phyloP scores from a whole-genome alignment of 1,140 invertebrate species.

The Odontomachus brunneus region DNA sequence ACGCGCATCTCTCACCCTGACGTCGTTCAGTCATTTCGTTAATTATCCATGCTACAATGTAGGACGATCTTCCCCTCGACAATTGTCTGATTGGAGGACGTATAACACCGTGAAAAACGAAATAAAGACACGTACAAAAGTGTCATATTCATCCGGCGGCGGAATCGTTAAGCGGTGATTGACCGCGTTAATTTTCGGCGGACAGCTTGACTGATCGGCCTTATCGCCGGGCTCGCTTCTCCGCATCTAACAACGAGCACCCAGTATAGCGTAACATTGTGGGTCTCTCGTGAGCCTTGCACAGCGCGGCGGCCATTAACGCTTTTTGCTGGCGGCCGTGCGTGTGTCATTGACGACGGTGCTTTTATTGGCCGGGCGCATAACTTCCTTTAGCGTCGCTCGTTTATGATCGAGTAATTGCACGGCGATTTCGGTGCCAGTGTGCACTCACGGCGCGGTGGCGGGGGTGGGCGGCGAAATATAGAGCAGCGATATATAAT shows the following conservation, averaged over 20 bases:
- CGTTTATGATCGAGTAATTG: slow-evolving; percentile 79
- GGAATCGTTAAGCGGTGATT: slow-evolving; percentile 47
- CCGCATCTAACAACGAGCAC: slow-evolving; percentile 8
- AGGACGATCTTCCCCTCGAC: slow-evolving; percentile 14
- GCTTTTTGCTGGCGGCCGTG: slow-evolving; percentile 69
- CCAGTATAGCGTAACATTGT: slow-evolving; percentile 64
- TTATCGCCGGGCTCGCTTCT: slow-evolving; percentile 5
- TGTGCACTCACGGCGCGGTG: slow-evolving; percentile 9
- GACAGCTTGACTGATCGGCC: slow-evolving; percentile 47
- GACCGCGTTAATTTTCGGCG: slow-evolving; percentile 55
- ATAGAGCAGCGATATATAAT: slow-evolving; percentile 60
- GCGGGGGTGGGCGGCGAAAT: slow-evolving; percentile 56
- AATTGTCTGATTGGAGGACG: slow-evolving; percentile 3
- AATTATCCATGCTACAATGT: slow-evolving; percentile 21
- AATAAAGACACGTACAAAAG: slow-evolving; percentile 44
- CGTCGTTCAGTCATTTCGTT: neutral
- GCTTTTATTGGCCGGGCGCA: slow-evolving; percentile 73
- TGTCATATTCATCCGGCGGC: slow-evolving; percentile 41
- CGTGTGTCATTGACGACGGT: slow-evolving; percentile 73
- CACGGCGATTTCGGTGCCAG: slow-evolving; percentile 71
- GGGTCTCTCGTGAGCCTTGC: slow-evolving; percentile 46
- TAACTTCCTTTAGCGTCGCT: slow-evolving; percentile 73
- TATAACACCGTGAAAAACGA: slow-evolving; percentile 17
- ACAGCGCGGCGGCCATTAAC: slow-evolving; percentile 64
- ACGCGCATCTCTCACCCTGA: slow-evolving; percentile 6